A percentile compares a stretch with the other conserved stretches of the same genome.
Conservation (phyloP, 2,113 vertebrate genomes). For the Mobula birostris region DNA sequence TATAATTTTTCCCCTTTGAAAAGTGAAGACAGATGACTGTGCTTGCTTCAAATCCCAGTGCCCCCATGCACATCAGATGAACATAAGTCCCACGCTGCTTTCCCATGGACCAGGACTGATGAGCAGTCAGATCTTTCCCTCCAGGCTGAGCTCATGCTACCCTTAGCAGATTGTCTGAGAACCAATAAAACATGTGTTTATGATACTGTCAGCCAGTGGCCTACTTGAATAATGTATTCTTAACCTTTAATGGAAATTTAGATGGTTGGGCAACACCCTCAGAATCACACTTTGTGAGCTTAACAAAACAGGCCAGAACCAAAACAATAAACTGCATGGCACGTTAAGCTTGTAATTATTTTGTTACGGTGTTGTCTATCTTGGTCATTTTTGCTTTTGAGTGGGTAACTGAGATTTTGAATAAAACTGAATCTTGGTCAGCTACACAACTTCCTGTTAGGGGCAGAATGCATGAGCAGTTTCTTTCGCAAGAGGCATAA, state of each 20-base stretch:
- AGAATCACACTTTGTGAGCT: background rate
- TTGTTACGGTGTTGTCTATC: background rate
- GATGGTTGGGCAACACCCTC: background rate
- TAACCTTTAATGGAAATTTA: background rate
- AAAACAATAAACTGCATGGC: background rate
- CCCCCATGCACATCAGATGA: background rate
- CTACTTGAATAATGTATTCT: background rate
- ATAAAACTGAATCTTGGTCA: background rate
- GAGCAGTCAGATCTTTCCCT: background rate
- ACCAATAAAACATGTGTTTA: background rate
- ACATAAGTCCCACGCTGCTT: background rate
- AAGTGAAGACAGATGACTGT: background rate
- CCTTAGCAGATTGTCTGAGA: background rate
- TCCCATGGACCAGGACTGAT: slow-evolving; percentile 2
- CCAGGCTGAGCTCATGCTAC: background rate
- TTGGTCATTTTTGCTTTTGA: background rate
- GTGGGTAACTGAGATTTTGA: background rate
- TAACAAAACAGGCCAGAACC: background rate
- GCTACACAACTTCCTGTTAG: background rate
- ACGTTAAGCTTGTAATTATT: background rate
- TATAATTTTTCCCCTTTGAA: background rate
- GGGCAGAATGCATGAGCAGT: background rate
- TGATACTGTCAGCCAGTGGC: background rate
- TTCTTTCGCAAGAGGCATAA: background rate
- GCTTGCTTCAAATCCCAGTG: background rate